Percentiles rank a stretch among this genome's conserved stretches.
Conservation (phyloP, 2,113 vertebrate species). For the Erythrocercus mccallii region DNA sequence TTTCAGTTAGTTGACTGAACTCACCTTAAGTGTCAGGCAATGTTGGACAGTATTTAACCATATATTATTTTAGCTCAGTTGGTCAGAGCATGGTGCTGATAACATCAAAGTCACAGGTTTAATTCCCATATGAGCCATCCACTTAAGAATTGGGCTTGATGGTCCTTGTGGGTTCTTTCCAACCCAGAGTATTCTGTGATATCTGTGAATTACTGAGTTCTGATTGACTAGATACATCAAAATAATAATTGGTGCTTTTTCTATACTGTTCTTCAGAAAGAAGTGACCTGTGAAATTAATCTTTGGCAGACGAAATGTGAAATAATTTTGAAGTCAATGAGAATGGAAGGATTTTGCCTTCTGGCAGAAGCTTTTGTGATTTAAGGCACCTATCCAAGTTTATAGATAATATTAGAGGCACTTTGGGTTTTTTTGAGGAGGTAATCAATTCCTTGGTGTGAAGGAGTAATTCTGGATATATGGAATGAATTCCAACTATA, state of each 20-base stretch:
- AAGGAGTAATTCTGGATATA: background rate
- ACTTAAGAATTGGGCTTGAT: background rate
- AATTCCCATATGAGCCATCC: background rate
- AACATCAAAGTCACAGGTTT: background rate
- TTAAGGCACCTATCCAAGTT: background rate
- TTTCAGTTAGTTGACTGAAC: conserved; percentile 6
- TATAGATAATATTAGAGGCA: background rate
- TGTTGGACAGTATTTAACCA: background rate
- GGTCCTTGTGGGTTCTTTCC: background rate
- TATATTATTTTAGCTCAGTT: background rate
- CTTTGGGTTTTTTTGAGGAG: background rate
- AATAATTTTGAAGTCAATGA: background rate
- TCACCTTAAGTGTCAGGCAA: background rate
- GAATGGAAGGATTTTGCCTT: background rate
- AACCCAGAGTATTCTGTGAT: background rate
- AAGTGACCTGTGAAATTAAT: background rate
- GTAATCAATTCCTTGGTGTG: background rate
- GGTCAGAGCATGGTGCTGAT: background rate
- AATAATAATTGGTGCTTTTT: background rate
- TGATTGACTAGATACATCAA: background rate
- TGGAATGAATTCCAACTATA: background rate
- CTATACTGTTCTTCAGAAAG: background rate
- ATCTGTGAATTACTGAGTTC: background rate
- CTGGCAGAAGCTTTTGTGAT: background rate
- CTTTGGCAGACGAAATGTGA: background rate